phyloP scores from a whole-genome alignment of 2,797 vertebrate species.

The Champsocephalus gunnari region DNA sequence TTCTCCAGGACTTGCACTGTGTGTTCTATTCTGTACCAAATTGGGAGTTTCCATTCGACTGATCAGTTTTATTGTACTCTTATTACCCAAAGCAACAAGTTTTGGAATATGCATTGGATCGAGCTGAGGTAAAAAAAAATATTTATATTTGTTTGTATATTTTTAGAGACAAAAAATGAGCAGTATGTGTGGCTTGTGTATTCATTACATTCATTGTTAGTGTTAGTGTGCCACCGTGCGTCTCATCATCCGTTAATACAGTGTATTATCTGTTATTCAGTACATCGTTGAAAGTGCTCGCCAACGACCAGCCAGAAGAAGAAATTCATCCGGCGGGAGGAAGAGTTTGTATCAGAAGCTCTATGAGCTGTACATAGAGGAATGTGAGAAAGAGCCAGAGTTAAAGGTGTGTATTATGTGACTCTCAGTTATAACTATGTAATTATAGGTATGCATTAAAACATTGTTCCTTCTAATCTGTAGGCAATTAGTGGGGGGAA shows the following conservation, averaged over 20 bases:
- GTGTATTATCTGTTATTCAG: slow-evolving; percentile 78
- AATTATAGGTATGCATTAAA: background rate
- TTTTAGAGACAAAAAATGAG: background rate
- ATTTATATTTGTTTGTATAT: background rate
- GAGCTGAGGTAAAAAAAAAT: slow-evolving; percentile 91
- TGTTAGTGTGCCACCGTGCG: background rate
- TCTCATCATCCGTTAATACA: slow-evolving; percentile 14
- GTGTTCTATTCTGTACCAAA: background rate
- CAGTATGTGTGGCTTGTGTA: background rate
- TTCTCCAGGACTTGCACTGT: background rate
- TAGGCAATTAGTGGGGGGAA: background rate
- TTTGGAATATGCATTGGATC: slow-evolving; percentile 98
- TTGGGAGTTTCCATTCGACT: background rate
- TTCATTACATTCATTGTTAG: background rate
- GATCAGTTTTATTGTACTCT: slow-evolving; percentile 25
- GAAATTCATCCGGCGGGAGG: slow-evolving; percentile 88
- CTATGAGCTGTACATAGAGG: slow-evolving; percentile 97
- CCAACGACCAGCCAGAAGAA: slow-evolving; percentile 95
- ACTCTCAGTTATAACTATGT: background rate
- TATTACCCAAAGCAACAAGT: slow-evolving; percentile 90
- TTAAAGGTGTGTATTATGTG: slow-evolving; percentile 90
- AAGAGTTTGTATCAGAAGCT: slow-evolving; percentile 99
- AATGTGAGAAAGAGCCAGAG: slow-evolving; percentile 99
- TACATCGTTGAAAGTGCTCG: slow-evolving; percentile 99
- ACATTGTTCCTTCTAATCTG: background rate